Percentiles rank a stretch among this genome's conserved stretches.
These are phyloP conservation scores for Cololabis saira DNA, from an alignment of 2,113 vertebrate species.

Conservation along the genomic window DNA sequence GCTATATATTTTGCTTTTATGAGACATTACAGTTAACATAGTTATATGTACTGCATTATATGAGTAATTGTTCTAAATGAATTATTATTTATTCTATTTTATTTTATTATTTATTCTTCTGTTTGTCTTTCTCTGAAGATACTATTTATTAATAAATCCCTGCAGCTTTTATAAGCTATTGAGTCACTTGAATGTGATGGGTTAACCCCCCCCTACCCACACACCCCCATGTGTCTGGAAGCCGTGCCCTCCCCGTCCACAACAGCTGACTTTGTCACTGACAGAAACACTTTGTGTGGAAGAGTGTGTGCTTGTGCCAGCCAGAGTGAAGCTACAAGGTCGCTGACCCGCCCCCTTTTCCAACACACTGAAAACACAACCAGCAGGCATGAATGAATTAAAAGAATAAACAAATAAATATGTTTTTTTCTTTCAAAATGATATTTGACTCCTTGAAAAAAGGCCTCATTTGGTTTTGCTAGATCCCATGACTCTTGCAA, in stretches of 20 bases:
- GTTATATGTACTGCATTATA: background rate
- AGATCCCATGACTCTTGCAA: background rate
- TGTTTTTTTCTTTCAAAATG: no score
- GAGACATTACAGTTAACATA: no score
- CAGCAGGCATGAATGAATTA: conserved; percentile 21
- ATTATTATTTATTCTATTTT: conserved; percentile 17
- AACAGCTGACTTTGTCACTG: conserved; percentile 70
- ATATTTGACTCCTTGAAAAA: background rate
- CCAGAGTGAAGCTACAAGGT: conserved; percentile 73
- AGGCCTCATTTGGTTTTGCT: conserved; percentile 1
- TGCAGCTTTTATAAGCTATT: conserved; percentile 1
- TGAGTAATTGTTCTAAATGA: conserved; percentile 19
- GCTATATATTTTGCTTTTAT: no score
- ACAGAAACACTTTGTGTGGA: conserved; percentile 71
- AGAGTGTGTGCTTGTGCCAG: conserved; percentile 72
- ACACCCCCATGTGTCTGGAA: conserved; percentile 42
- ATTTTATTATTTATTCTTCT: conserved; percentile 16
- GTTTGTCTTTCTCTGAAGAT: background rate
- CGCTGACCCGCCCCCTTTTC: conserved; percentile 35
- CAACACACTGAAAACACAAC: conserved; percentile 36
- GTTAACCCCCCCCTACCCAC: conserved; percentile 34
- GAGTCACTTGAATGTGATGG: conserved; percentile 37
- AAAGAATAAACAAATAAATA: background rate
- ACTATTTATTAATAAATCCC: background rate
- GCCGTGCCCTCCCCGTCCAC: conserved; percentile 42